These are phyloP conservation scores for Peucedramus taeniatus DNA, from an alignment of 2,113 vertebrate species.

Conservation along the genomic window DNA sequence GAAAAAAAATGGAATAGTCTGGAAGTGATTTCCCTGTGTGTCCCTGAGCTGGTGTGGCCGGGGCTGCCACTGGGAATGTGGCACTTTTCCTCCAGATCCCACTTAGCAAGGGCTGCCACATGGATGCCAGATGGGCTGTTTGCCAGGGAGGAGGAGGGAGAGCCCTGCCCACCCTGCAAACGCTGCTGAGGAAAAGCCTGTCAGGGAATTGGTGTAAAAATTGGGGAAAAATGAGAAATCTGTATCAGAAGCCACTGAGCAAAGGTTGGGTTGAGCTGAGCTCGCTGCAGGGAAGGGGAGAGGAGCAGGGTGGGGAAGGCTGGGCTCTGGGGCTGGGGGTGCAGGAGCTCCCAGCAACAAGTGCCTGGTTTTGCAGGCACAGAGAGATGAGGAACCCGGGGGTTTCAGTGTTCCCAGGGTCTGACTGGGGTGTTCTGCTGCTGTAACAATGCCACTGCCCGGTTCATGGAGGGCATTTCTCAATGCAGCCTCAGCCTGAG, in stretches of 20 bases:
- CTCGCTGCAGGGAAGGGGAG: not conserved
- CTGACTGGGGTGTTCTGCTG: not conserved
- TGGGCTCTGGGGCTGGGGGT: not conserved
- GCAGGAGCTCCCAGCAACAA: not conserved
- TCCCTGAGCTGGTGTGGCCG: not conserved
- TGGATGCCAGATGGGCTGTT: conserved; percentile 49
- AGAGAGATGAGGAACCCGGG: not conserved
- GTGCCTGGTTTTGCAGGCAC: not conserved
- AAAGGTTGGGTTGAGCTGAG: not conserved
- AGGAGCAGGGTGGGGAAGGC: rapidly evolving
- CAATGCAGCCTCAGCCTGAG: not conserved
- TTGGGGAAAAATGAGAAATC: not conserved
- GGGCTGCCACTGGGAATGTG: conserved; percentile 18
- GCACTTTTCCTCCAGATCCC: conserved; percentile 19
- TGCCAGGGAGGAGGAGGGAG: conserved; percentile 16
- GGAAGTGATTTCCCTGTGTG: conserved; percentile 13
- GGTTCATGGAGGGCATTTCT: not conserved
- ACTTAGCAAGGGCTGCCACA: not conserved
- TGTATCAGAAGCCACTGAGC: not conserved
- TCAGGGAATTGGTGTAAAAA: not conserved
- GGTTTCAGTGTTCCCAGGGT: not conserved
- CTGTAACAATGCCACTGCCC: not conserved
- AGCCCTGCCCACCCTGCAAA: not conserved
- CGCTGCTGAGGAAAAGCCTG: rapidly evolving
- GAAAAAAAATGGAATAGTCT: not conserved